Percentiles rank a stretch among this genome's conserved stretches.
phyloP scores from a whole-genome alignment of 2,888 invertebrate genomes.

The Megamerina dolium region DNA sequence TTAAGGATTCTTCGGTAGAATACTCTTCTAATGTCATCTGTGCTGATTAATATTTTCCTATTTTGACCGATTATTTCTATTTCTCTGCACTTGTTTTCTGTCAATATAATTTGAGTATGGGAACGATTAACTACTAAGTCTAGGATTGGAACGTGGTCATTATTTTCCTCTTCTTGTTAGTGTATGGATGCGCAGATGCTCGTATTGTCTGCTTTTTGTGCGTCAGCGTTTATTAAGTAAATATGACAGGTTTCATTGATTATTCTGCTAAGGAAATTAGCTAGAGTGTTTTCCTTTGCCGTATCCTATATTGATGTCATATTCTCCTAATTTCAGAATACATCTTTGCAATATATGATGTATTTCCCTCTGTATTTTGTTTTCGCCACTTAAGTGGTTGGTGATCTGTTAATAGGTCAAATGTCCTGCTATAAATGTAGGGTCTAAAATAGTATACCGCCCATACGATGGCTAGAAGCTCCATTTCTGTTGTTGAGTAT shows the following conservation, averaged over 20 bases:
- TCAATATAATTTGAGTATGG: too few species aligned
- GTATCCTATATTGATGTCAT: conserved; percentile 8
- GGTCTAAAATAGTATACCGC: too few species aligned
- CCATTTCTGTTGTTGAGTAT: too few species aligned
- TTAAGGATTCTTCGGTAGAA: conserved; percentile 11
- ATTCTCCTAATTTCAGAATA: conserved; percentile 9
- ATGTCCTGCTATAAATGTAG: too few species aligned
- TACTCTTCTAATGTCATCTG: conserved; percentile 9
- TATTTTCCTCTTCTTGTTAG: conserved; percentile 5
- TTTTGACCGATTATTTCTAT: conserved; percentile 3
- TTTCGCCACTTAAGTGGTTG: conserved; percentile 10
- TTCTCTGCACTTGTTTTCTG: conserved; percentile 6
- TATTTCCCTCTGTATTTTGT: conserved; percentile 13
- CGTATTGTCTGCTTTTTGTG: not conserved
- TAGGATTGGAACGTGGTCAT: conserved; percentile 10
- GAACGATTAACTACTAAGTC: too few species aligned
- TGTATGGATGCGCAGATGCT: conserved; percentile 4
- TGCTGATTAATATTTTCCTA: not conserved
- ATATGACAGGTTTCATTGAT: not conserved
- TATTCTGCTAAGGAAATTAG: conserved; percentile 2
- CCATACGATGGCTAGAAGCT: too few species aligned
- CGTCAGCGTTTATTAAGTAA: not conserved
- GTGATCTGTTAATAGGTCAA: too few species aligned
- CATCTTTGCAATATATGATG: conserved; percentile 4
- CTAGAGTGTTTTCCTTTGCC: conserved; percentile 7